Base-by-base conservation (phyloP, 1,140 invertebrate genomes). In the Triops cancriformis region DNA sequence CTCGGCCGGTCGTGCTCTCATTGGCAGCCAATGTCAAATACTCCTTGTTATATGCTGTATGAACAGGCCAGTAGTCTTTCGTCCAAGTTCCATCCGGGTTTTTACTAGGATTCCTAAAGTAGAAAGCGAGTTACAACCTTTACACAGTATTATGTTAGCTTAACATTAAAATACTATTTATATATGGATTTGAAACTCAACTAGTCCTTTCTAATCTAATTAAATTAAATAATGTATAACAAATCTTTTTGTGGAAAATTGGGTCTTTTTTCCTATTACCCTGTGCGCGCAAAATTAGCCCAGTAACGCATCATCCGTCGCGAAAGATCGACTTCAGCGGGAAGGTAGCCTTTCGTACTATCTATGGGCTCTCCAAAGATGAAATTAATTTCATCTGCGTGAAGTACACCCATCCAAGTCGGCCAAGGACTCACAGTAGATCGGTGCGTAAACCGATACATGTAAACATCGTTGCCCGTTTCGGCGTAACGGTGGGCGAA, bases 331-430 rank as follows among this genome's bases (percentile, higher is more conserved):
- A 92, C 86, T 85, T 98, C 96, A 78, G 92, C 89, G 1, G 87
- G 85, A 3, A 90, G 91, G 85, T 95, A 98, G 73, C 88, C 89
- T 81, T 92, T 92, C 9, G 88, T 86, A 0, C 91, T 88, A 83
- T 96, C 92, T 6, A 97, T 86, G 0, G 95, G 94, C 82, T 97
- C 93, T 26, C 97, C 96, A 84, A 98, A 98, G 26, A 97, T 89
- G 84, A 95, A 98, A 82, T 90, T 93, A 79, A 99, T 97, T 85
- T 98, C 97, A 84, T 98, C 96, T 0, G 91, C 97, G 84, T 98
- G 97, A 88, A 98, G 91, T 0, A 95, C 94, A 9, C 96, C 97
- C 79, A 96, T 95, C 96, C 97, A 98, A 74, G 90, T 89, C 0
- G 96, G 96, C 96, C 96, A 98, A 0, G 92, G 92, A 83, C 93